phyloP scores from a whole-genome alignment of 2,113 vertebrate species.

The Xiphorhynchus elegans region DNA sequence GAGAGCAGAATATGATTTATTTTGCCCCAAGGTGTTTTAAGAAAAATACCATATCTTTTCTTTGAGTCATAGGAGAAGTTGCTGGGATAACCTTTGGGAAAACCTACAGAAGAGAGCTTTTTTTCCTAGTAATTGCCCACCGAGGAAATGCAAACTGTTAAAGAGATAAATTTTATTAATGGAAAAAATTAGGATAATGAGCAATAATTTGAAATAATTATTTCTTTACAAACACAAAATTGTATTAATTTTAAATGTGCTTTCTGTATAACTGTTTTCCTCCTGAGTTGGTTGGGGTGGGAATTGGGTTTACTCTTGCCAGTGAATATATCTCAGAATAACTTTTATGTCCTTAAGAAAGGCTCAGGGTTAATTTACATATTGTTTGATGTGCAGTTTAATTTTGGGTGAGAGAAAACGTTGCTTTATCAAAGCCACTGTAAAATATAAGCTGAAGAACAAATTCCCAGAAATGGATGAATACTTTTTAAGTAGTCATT shows the following conservation, averaged over 20 bases:
- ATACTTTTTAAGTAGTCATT: slow-evolving; percentile 3
- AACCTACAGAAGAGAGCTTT: slow-evolving; percentile 50
- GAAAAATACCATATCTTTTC: background rate
- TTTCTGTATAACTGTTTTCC: slow-evolving; percentile 71
- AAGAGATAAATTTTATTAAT: slow-evolving; percentile 73
- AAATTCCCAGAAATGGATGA: slow-evolving; percentile 42
- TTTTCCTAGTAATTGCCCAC: slow-evolving; percentile 59
- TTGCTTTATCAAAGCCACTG: slow-evolving; percentile 73
- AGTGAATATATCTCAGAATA: slow-evolving; percentile 75
- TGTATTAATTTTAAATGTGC: slow-evolving; percentile 76
- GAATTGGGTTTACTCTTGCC: slow-evolving; percentile 70
- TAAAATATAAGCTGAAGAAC: slow-evolving; percentile 46
- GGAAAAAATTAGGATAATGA: slow-evolving; percentile 73
- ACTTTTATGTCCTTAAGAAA: slow-evolving; percentile 76
- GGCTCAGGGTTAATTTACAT: slow-evolving; percentile 79
- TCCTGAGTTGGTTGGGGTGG: slow-evolving; percentile 63
- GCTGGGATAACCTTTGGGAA: slow-evolving; percentile 62
- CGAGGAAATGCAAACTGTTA: slow-evolving; percentile 69
- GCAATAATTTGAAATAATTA: slow-evolving; percentile 80
- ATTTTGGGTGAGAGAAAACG: slow-evolving; percentile 67
- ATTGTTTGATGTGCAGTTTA: slow-evolving; percentile 77
- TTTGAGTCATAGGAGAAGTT: slow-evolving; percentile 5
- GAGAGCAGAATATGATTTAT: background rate
- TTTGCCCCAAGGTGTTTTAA: background rate
- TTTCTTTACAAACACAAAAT: slow-evolving; percentile 76